Evolutionary conservation across 2,888 invertebrate genomes (phyloP).

Genomic region (Pollenia labialis): DNA sequence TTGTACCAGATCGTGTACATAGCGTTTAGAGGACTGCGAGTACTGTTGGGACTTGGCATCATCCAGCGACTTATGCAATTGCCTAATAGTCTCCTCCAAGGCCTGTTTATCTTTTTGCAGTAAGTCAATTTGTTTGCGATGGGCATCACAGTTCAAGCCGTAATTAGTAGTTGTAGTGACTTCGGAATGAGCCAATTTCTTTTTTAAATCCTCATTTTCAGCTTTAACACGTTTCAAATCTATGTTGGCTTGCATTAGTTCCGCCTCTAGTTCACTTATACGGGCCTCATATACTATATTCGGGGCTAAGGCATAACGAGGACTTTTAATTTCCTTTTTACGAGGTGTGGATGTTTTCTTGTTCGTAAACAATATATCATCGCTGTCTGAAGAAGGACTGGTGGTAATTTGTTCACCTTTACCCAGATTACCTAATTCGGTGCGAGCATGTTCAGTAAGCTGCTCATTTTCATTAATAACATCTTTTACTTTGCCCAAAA

Average conservation of each 20-base stretch:
- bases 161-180: slow-evolving; percentile 71
- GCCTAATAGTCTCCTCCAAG: slow-evolving; percentile 88
- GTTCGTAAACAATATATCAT: slow-evolving; percentile 78
- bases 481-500: slow-evolving; percentile 92
- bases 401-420: slow-evolving; percentile 70
- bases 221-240: slow-evolving; percentile 90
- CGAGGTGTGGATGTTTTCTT: slow-evolving; percentile 47
- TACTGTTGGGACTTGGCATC: slow-evolving; percentile 85
- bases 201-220: slow-evolving; percentile 86
- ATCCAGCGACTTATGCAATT: slow-evolving; percentile 88
- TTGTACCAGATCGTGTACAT: slow-evolving; percentile 90
- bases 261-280: slow-evolving; percentile 93
- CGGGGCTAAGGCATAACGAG: slow-evolving; percentile 88
- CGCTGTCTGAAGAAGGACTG: slow-evolving; percentile 86
- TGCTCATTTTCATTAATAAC: slow-evolving; percentile 93
- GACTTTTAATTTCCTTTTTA: slow-evolving; percentile 77
- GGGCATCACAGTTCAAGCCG: slow-evolving; percentile 85
- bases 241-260: slow-evolving; percentile 90
- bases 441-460: slow-evolving; percentile 91
- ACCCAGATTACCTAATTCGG: slow-evolving; percentile 87
- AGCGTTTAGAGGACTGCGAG: slow-evolving; percentile 85
- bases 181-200: slow-evolving; percentile 81
- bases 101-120: slow-evolving; percentile 89
- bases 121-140: slow-evolving; percentile 89
- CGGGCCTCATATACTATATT: slow-evolving; percentile 93